Evolutionary conservation across 2,888 invertebrate genomes (phyloP), one percentile per base, ranked within the genome.

Genomic region (Cantharis rustica): DNA sequence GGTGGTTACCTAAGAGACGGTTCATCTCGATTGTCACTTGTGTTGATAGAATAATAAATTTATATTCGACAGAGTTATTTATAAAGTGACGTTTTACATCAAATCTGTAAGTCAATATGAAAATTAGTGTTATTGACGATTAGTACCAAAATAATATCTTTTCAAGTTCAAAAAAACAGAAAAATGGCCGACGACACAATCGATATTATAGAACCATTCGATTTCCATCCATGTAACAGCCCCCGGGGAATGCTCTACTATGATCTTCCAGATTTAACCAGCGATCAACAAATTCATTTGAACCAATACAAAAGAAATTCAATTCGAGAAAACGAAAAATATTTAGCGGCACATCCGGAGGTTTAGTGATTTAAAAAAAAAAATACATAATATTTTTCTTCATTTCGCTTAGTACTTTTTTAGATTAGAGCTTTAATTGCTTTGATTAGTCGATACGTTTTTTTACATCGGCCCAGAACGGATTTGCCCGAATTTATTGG

Each of bases 261-360:
- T 75, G 81, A 85, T 71, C 74, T 84, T 23, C 77, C 78, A 1
- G 82, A 84, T 61, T 81, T 88, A 10, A 86, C 86, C 0, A 16
- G 70, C 4, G 76, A 78, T 7, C 87, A 87, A 73, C 86, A 87
- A 79, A 76, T 23, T 3, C 73, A 80, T 27, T 74, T 87, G 17
- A 86, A 86, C 72, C 79, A 80, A 15, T 75, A 85, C 3, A 87
- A 87, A 81, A 79, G 82, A 5, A 77, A 84, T 27, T 78, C 80
- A 4, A 80, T 86, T 16, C 79, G 85, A 75, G 83, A 85, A 17
- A 82, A 87, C 78, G 83, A 87, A 64, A 83, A 81, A 62, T 88
- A 87, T 75, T 80, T 88, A 26, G 84, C 83, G 4, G 77, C 64
- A 7, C 86, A 88, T 80, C 87, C 87, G 3, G 86, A 88, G 81